These are phyloP conservation scores for Calonectris borealis DNA, from an alignment of 2,113 vertebrate species.

Conservation along the genomic window DNA sequence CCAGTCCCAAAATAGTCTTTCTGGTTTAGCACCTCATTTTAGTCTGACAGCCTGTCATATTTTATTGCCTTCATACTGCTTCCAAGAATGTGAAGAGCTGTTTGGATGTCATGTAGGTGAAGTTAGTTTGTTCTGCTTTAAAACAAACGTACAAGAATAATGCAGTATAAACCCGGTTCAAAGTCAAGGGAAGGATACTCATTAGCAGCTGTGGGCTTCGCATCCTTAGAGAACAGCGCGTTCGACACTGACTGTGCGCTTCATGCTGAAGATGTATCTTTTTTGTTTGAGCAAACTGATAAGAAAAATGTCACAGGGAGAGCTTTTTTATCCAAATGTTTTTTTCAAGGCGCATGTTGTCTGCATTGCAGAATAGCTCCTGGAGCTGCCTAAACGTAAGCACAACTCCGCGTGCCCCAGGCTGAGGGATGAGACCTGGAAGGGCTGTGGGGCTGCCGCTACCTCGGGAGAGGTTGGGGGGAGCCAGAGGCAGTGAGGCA, in stretches of 20 bases:
- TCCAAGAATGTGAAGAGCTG: constrained; percentile 47
- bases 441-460: not conserved
- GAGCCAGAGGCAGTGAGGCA: not conserved
- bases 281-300: not conserved
- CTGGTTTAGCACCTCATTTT: constrained; percentile 58
- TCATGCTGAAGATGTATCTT: not conserved
- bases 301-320: not conserved
- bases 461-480: rapidly evolving
- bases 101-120: constrained; percentile 55
- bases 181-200: not conserved
- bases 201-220: not conserved
- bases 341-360: not conserved
- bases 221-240: not conserved
- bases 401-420: not conserved
- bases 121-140: constrained; percentile 41
- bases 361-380: not conserved
- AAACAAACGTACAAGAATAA: constrained; percentile 16
- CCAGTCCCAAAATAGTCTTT: constrained; percentile 60
- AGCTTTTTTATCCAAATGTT: not conserved
- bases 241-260: rapidly evolving
- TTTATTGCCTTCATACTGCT: constrained; percentile 49
- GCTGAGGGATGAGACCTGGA: not conserved
- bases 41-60: constrained; percentile 61
- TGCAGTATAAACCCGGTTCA: not conserved
- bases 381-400: not conserved